Evolutionary conservation across 2,888 invertebrate genomes (phyloP), one percentile per base, ranked within the genome.

Genomic region (Papilio elwesi): DNA sequence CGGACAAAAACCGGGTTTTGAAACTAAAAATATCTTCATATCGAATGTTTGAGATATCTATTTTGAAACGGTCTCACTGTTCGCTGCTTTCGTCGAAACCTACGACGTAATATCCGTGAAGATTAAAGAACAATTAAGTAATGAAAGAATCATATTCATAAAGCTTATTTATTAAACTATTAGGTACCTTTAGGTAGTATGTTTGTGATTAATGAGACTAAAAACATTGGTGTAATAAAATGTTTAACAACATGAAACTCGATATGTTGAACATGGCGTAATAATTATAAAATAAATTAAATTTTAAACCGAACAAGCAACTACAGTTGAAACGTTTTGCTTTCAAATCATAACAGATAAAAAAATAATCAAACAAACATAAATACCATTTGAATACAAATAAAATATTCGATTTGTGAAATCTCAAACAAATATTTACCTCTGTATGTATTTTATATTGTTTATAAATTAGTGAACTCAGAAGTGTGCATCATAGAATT

Each of bases 21-120:
- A 76, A 85, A 87, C 93, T 93, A 93, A 87, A 91, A 91, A 93
- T 93, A 93, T 85, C 87, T 88, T 87, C 90, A 87, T 92, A 93
- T 93, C 92, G 87, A 91, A 92, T 92, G 92, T 90, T 92, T 93
- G 90, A 90, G 87, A 90, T 91, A 86, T 91, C 92, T 92, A 93
- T 93, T 93, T 93, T 83, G 74, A 81, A 87, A 85, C 87, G 87
- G 87, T 89, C 85, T 80, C 78, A 84, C 81, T 83, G 84, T 85
- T 83, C 82, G 81, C 75, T 81, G 80, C 81, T 76, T 76, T 79
- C 80, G 82, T 79, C 72, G 77, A 67, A 43, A 53, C 43, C 43
- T 43, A 36, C 12, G 48, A 77, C 55, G 65, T 66, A 70, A 48
- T 69, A 13, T 43, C 53, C 67, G 63, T 76, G 68, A 65, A 59